Conservation (phyloP, 2,797 vertebrate genomes). For the Euthynnus affinis region DNA sequence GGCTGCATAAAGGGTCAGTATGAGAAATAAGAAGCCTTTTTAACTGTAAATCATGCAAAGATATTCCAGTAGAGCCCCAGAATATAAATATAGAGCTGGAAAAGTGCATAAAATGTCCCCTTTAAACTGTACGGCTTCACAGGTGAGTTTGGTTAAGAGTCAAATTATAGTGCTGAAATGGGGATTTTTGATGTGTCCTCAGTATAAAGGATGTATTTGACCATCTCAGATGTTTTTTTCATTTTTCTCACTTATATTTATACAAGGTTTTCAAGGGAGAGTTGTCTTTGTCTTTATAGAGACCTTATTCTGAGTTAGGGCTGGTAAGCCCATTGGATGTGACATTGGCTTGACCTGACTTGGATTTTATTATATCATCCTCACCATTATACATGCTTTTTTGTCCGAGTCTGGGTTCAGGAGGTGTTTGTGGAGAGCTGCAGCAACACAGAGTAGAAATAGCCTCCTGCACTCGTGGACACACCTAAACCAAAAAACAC, state of each 20-base stretch:
- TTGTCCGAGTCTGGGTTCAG: slow-evolving; percentile 21
- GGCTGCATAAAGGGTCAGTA: too few species aligned
- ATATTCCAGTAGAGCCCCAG: too few species aligned
- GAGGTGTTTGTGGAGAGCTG: slow-evolving; percentile 64
- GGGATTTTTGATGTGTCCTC: too few species aligned
- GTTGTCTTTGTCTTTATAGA: too few species aligned
- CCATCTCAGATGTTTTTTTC: neutral
- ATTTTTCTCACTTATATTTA: too few species aligned
- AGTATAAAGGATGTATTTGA: neutral
- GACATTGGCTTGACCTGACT: neutral
- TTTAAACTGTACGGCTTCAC: neutral
- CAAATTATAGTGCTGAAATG: neutral
- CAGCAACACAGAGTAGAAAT: slow-evolving; percentile 68
- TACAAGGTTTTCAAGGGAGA: too few species aligned
- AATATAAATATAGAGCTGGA: too few species aligned
- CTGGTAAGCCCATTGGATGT: neutral
- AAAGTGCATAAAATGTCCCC: too few species aligned
- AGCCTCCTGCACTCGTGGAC: slow-evolving; percentile 57
- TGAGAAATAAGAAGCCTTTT: too few species aligned
- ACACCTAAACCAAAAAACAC: slow-evolving; percentile 74
- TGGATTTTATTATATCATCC: slow-evolving; percentile 13
- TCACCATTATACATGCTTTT: slow-evolving; percentile 6
- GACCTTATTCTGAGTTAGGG: too few species aligned
- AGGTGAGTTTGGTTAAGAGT: neutral
- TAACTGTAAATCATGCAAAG: too few species aligned